Conservation (phyloP, 37 sponge, comb jelly and placozoan species). For the Oscarella lobularis region DNA sequence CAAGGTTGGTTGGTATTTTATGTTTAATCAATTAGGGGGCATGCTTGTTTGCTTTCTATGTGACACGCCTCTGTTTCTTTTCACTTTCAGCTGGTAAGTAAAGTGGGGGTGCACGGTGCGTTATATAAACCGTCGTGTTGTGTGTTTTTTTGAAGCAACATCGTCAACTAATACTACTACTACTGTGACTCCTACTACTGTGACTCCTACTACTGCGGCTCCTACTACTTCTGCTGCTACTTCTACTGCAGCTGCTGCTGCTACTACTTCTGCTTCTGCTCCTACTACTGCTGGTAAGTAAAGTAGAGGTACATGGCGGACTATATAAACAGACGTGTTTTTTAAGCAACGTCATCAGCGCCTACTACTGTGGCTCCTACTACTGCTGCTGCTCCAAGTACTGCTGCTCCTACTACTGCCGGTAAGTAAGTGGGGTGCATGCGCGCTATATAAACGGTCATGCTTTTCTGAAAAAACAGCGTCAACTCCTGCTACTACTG, state of each 20-base stretch:
- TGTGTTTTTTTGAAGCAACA: slow-evolving; percentile 23
- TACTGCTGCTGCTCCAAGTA: not conserved
- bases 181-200: slow-evolving; percentile 1
- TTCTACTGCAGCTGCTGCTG: slow-evolving; percentile 2
- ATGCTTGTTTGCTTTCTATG: too few species aligned
- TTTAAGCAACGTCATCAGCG: too few species aligned
- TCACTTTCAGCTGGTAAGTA: not conserved
- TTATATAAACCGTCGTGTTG: slow-evolving; percentile 10
- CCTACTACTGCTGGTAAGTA: not conserved
- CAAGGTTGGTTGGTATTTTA: too few species aligned
- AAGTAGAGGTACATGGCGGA: not conserved
- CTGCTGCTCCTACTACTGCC: not conserved
- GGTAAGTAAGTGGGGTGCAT: too few species aligned
- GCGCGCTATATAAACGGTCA: too few species aligned
- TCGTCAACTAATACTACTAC: slow-evolving; percentile 5
- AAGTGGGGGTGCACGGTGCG: not conserved
- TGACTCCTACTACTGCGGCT: slow-evolving; percentile 5
- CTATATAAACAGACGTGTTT: too few species aligned
- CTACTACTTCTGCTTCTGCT: not conserved
- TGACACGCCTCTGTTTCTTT: not conserved
- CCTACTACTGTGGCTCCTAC: too few species aligned
- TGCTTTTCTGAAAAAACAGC: too few species aligned
- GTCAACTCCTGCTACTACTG: too few species aligned
- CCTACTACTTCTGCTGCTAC: slow-evolving; percentile 6
- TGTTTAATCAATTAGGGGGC: too few species aligned